Evolutionary conservation across 2,797 vertebrate species (phyloP).

Genomic region (Coregonus sp.): DNA sequence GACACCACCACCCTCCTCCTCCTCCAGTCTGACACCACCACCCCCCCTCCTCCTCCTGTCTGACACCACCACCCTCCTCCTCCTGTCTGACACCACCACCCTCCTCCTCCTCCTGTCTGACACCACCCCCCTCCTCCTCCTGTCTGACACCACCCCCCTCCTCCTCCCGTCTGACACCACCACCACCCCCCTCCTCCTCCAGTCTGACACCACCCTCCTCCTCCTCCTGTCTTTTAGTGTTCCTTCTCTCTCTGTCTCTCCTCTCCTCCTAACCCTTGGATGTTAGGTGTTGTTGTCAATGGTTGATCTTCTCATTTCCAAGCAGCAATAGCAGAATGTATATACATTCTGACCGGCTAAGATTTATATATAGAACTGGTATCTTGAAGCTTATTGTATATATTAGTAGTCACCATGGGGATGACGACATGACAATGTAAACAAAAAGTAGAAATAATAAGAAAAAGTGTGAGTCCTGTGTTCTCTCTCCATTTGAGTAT

Average conservation of each 20-base stretch:
- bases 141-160: too few species aligned
- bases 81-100: too few species aligned
- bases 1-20: too few species aligned
- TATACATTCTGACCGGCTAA: conserved; percentile 91
- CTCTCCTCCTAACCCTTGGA: conserved; percentile 79
- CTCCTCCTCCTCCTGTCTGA: too few species aligned
- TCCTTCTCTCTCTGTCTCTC: conserved; percentile 81
- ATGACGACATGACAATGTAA: conserved; percentile 84
- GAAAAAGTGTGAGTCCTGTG: conserved; percentile 99
- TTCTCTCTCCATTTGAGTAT: conserved; percentile 99
- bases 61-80: too few species aligned
- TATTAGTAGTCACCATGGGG: conserved; percentile 99
- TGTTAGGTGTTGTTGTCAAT: conserved; percentile 96
- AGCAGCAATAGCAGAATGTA: conserved; percentile 92
- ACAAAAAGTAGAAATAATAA: conserved; percentile 98
- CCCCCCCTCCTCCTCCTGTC: too few species aligned
- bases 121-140: too few species aligned
- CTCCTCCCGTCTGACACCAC: too few species aligned
- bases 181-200: conserved; percentile 2
- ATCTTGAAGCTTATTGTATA: conserved; percentile 99
- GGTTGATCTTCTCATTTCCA: conserved; percentile 94
- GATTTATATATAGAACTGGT: conserved; percentile 98
- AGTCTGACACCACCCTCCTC: conserved; percentile 3
- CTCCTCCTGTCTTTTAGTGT: conserved; percentile 62
- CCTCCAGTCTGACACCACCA: too few species aligned